Evolutionary conservation across 2,888 invertebrate species (phyloP), one percentile per base, ranked within the genome.

Genomic region (Microctonus aethiopoides): DNA sequence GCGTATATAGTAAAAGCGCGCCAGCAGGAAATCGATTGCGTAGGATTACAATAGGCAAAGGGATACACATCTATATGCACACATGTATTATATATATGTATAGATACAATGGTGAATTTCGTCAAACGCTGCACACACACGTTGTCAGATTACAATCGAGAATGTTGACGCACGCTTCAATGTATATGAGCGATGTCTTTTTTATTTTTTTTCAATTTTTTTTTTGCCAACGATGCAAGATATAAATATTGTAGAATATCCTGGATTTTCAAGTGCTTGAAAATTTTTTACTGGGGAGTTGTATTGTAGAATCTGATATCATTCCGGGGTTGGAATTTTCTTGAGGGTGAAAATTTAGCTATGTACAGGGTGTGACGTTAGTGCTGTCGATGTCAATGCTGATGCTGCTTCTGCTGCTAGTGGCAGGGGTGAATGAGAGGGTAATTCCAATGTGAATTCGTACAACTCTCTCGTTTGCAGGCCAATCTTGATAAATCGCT

Each of bases 401-500:
- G 54, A 10, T 51, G 22, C 51, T 22, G 51, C n/a, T 51, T 16
- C 29, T 56, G 56, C 29, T n/a, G n/a, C n/a, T n/a, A n/a, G n/a
- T 29, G 29, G 29, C 29, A 29, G 32, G n/a, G 39, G 51, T 34
- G 36, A 63, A 63, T 34, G 57, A 63, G 54, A 24, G 56, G 52
- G 24, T 66, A 56, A 68, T 39, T 32, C 26, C 51, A 64, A n/a
- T n/a, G n/a, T n/a, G n/a, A n/a, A n/a, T n/a, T 57, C 54, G 54
- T 69, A 62, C 70, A 26, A 34, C 65, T 70, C 51, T 54, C 16
- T 54, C 41, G 16, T 32, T 36, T 39, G 46, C 34, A 57, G 62
- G 68, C 68, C 68, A 70, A 75, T 74, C 73, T 74, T 74, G 75
- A 75, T 74, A 74, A 76, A 75, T 74, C 64, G 64, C 64, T 63